Evolutionary conservation across 2,113 vertebrate genomes (phyloP), one percentile per base, ranked within the genome.

Genomic region (Oncorhynchus gorbuscha): DNA sequence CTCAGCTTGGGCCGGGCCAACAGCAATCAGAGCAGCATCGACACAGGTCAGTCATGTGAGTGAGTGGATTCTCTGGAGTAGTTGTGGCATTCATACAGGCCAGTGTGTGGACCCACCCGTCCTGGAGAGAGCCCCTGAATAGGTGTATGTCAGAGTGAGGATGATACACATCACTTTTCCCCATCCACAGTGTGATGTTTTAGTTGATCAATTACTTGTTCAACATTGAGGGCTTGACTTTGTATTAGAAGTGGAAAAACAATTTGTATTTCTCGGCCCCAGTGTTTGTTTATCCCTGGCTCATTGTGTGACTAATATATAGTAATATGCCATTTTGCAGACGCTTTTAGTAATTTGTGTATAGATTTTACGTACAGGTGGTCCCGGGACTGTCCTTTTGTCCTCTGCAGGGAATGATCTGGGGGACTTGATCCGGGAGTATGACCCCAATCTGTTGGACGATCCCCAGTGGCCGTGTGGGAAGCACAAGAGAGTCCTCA

Each of bases 381-480:
- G 39, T 45, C 39, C 39, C 39, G 39, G 39, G 69, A 20, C 65
- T 18, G 20, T 84, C 48, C 73, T 77, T 75, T 81, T 81, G 75
- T 79, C 79, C 75, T 20, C 5, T 28, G 3, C 81, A 99, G 98
- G 98, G 84, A 99, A 96, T 1, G 97, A 99, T 79, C 84, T 95
- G 74, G 95, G 92, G 81, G 98, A 99, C 83, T 94, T 55, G 51
- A 16, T 95, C 61, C 89, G 93, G 62, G 98, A 99, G 77, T 99
- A 99, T 0, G 95, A 99, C 89, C 98, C 98, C 26, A 97, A 99
- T 86, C 96, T 99, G 81, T 91, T 99, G 91, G 98, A 99, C 70
- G 98, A 99, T 91, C 98, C 98, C 0, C 98, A 99, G 86, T 99
- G 98, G 98, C 98, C 98, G 2, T 99, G 97, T 83, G 98, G 98